Base-by-base conservation (phyloP, 2,888 invertebrate genomes). In the Anoplius nigerrimus region DNA sequence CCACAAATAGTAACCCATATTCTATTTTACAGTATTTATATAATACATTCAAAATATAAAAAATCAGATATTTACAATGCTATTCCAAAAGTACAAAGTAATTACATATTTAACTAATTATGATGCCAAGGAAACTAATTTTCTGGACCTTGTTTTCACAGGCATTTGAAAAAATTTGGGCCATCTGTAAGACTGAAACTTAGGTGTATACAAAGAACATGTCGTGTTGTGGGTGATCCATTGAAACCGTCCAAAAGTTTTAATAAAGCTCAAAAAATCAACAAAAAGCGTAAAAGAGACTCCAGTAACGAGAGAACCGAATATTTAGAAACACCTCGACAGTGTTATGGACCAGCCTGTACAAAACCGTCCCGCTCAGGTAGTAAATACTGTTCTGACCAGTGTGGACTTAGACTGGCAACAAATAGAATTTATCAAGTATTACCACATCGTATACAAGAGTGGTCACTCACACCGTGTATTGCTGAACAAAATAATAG, bases 291-390 rank as follows among this genome's bases (percentile, higher is more conserved):
- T 0, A 85, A 81, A 72, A 79, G 85, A 24, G 89, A 87, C 56
- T 88, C 84, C 2, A 88, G 85, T 76, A 89, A 85, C 58, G 89
- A 89, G 69, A 84, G 87, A 62, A 81, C 83, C 34, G 88, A 89
- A 56, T 80, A 82, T 65, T 76, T 88, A 6, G 88, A 88, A 21
- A 81, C 86, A 13, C 91, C 94, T 0, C 90, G 94, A 0, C 98
- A 99, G 84, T 99, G 99, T 88, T 95, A 95, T 85, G 98, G 98
- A 0, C 98, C 98, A 0, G 93, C 93, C 62, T 99, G 99, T 88
- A 91, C 92, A 0, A 92, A 93, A 66, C 93, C 93, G 46, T 95
- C 98, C 0, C 91, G 94, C 15, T 90, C 92, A 0, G 93, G 93
- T 46, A 97, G 97, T 69, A 98, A 98, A 89, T 99, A 98, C 86